Evolutionary conservation across 2,113 vertebrate genomes (phyloP).

Genomic region (Eublepharis macularius): DNA sequence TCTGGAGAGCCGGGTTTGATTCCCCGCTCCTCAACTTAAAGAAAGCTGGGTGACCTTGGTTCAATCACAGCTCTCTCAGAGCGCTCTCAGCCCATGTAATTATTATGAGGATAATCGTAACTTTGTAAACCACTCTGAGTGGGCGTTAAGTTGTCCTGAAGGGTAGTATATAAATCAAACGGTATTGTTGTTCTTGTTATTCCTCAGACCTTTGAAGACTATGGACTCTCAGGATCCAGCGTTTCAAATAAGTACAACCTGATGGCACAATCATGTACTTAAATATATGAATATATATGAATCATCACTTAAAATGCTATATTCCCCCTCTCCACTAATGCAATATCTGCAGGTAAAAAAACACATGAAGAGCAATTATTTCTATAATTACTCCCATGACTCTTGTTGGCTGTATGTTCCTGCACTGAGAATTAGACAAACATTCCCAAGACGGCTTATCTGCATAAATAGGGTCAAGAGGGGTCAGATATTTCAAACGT

Average conservation of each 20-base stretch:
- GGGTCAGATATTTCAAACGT: conserved; percentile 8
- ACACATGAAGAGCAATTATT: conserved; percentile 60
- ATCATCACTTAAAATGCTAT: conserved; percentile 41
- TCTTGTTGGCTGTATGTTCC: conserved; percentile 42
- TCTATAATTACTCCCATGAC: conserved; percentile 53
- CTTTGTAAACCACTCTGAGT: no score
- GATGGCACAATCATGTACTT: neutral
- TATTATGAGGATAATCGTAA: no score
- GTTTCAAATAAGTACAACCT: neutral
- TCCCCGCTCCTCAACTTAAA: no score
- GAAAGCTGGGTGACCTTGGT: no score
- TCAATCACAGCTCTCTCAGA: no score
- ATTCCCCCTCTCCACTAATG: conserved; percentile 45
- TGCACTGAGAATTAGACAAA: conserved; percentile 18
- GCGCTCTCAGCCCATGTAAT: no score
- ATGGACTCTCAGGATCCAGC: neutral
- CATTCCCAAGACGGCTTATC: conserved; percentile 32
- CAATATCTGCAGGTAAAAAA: conserved; percentile 60
- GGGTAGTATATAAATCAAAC: no score
- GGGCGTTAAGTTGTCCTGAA: no score
- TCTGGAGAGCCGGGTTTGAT: no score
- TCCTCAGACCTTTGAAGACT: neutral
- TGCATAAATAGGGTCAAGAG: conserved; percentile 41
- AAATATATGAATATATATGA: neutral
- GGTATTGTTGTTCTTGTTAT: no score